Evolutionary conservation across 2,797 vertebrate genomes (phyloP), one percentile per base, ranked within the genome.

Genomic region (Coilia nasus): DNA sequence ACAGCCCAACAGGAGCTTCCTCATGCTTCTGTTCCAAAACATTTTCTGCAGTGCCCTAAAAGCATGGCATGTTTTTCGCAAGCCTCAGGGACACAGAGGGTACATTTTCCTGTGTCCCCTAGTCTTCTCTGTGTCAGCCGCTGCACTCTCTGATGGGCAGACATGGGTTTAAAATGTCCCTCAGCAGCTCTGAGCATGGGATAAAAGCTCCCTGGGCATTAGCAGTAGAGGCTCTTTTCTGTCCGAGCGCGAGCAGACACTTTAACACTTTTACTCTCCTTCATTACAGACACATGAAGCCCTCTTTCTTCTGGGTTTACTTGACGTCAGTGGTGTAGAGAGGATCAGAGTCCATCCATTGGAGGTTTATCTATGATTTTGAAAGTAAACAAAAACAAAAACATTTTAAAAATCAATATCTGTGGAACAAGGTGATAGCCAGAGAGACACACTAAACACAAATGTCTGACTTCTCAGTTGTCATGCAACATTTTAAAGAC

Each of bases 151-250:
- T 75, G 67, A 75, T 41, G 67, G 67, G 89, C 83, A 87, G 84
- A 89, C 83, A 88, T 6, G 85, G 91, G 81, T 89, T 87, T 83
- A 85, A 86, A 82, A 81, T 87, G 87, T 84, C 90, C 87, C 80
- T 82, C 71, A 87, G 89, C 87, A 84, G 41, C 81, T 78, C 21
- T 71, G 83, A 85, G 86, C 82, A 86, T 85, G 80, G 87, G 89
- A 91, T 93, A 91, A 93, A 93, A 86, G 64, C 14, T 88, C 91
- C 90, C 90, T 86, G 81, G 88, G 87, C 88, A 88, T 64, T 82
- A 75, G 56, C 78, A 85, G 86, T 85, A 89, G 85, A 85, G 44
- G 12, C 50, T 54, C 62, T 82, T 3, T 23, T 83, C 67, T 83
- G 56, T 81, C 75, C 0, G 88, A 91, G 88, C 90, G 87, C 87